Conservation (phyloP, 2,888 invertebrate species). For the Andrena trimmerana region DNA sequence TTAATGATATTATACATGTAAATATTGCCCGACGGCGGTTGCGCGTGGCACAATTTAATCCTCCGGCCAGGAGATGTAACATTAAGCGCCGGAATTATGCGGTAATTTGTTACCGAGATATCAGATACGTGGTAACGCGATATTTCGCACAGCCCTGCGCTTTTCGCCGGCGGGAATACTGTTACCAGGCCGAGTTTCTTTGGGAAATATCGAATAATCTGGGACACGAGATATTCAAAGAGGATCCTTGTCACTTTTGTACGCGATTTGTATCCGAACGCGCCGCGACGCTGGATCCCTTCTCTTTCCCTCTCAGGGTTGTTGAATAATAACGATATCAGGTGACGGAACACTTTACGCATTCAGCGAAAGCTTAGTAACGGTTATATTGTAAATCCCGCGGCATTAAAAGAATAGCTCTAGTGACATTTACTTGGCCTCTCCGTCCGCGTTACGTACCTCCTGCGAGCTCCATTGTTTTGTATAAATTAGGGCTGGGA, state of each 20-base stretch:
- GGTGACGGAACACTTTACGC: slow-evolving; percentile 36
- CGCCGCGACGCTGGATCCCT: not conserved
- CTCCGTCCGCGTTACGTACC: not conserved
- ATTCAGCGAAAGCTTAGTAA: slow-evolving; percentile 25
- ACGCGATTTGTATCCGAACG: slow-evolving; percentile 27
- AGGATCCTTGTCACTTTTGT: slow-evolving; percentile 25
- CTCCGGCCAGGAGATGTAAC: not conserved
- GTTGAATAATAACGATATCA: slow-evolving; percentile 46
- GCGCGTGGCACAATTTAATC: not conserved
- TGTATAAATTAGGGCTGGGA: not conserved
- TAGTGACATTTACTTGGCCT: not conserved
- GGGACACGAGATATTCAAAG: slow-evolving; percentile 22
- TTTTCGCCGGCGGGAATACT: not conserved
- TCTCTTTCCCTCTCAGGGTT: not conserved
- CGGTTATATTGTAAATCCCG: slow-evolving; percentile 18
- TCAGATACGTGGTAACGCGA: slow-evolving; percentile 18
- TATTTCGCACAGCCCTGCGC: not conserved
- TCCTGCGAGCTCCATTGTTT: not conserved
- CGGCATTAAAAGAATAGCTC: slow-evolving; percentile 12
- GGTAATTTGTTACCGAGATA: slow-evolving; percentile 11
- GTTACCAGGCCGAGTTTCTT: slow-evolving; percentile 9
- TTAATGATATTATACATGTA: slow-evolving; percentile 1
- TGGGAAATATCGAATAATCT: slow-evolving; percentile 20
- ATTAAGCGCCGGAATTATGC: slow-evolving; percentile 16
- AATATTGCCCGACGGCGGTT: not conserved